Evolutionary conservation across 2,888 invertebrate species (phyloP).

Genomic region (Nomada lathburiana): DNA sequence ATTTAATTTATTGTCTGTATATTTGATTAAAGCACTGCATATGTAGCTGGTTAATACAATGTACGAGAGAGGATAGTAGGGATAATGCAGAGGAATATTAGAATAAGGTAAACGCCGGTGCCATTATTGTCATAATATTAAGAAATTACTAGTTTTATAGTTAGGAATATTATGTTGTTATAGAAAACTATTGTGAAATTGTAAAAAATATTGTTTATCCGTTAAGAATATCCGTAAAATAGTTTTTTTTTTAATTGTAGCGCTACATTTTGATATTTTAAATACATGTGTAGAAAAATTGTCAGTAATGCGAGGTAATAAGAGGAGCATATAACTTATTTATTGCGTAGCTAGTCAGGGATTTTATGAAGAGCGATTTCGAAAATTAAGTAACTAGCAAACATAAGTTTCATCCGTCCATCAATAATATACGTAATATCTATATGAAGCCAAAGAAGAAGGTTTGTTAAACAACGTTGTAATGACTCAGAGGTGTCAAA

Average conservation of each 20-base stretch:
- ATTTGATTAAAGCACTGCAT: not conserved
- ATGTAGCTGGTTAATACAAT: not conserved
- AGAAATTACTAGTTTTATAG: not conserved
- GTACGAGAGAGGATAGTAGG: not conserved
- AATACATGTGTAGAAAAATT: not conserved
- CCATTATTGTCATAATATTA: slow-evolving; percentile 21
- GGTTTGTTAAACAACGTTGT: not conserved
- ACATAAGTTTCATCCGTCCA: slow-evolving; percentile 27
- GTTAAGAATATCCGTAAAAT: not conserved
- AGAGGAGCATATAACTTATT: not conserved
- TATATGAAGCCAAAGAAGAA: slow-evolving; percentile 38
- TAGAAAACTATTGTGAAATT: not conserved
- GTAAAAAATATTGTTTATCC: not conserved
- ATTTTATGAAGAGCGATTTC: not conserved
- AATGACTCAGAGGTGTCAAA: not conserved
- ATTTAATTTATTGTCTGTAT: slow-evolving; percentile 6
- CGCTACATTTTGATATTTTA: not conserved
- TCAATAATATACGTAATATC: not conserved
- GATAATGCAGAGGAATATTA: not conserved
- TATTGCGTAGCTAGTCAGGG: slow-evolving; percentile 40
- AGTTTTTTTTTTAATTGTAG: not conserved
- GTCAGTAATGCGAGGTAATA: not conserved
- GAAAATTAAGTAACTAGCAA: not conserved
- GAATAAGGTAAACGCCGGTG: slow-evolving; percentile 9
- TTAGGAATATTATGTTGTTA: not conserved